Evolutionary conservation across 30 jellyfish, hydroid and myxozoan species (phyloP), one percentile per base, ranked within the genome.

Genomic region (Chrysaora quinquecirrha): DNA sequence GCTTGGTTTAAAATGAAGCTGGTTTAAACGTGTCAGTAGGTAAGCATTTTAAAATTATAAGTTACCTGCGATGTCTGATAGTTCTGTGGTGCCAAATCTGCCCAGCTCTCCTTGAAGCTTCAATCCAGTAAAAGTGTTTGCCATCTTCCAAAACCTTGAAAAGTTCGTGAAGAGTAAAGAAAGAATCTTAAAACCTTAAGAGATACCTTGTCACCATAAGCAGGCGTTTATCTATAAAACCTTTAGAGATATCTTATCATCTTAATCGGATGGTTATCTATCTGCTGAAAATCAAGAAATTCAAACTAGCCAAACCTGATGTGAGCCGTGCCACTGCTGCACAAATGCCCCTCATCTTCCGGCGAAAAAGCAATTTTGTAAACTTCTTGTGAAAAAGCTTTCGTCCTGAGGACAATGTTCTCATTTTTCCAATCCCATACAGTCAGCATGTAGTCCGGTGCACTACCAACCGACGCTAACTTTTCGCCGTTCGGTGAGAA

Each of bases 301-400:
- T n/a, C n/a, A n/a, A n/a, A n/a, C n/a, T n/a, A n/a, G n/a, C n/a
- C n/a, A 0, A 4, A 91, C 98, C 90, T 91, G 78, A 91, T 91
- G 60, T 91, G 98, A 7, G 95, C 98, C 27, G 96, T 87, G n/a
- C 98, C 98, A 91, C 98, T 91, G 30, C 95, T 32, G 71, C 98
- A 91, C 90, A 91, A 71, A 68, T 87, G 98, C 18, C 98, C 98
- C 46, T 91, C 98, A 80, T 85, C 85, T 74, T 91, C 98, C n/a
- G 96, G 96, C n/a, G 98, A 91, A 86, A 91, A 91, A 0, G 98
- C 95, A 10, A 91, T 94, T 63, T 82, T 91, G 85, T 43, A 91
- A 63, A 91, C 85, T 80, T 91, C 98, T 85, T 91, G 98, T 3
- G 98, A 86, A 62, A 91, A 91, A 1, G 98, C 98, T 71, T 91